Evolutionary conservation across 2,797 vertebrate species (phyloP), one percentile per base, ranked within the genome.

Genomic region (Parauchenoglanis punctatus): DNA sequence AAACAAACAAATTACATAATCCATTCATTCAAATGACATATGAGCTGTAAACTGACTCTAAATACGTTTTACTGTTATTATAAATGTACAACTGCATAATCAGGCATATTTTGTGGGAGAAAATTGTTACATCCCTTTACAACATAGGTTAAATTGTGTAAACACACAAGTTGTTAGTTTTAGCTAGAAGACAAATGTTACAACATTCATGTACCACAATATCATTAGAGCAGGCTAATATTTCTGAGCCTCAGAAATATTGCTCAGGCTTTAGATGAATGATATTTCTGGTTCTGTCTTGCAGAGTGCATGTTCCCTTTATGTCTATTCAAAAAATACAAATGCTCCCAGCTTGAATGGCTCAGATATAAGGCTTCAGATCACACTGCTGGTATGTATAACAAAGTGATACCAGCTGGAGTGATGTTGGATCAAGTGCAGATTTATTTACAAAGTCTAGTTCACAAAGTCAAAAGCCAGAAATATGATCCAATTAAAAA

Each of bases 211-310:
- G 49, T 20, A 56, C 28, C 17, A 31, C 15, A 31, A n/a, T 31
- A 56, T 4, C 17, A 76, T 54, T 78, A 54, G 75, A 3, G 25
- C 7, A 54, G 49, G 28, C 2, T 52, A 54, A 76, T 76, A 76
- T 76, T 52, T 15, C 7, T 17, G 25, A 52, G 73, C 13, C 23
- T n/a, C 13, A 40, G 40, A 13, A 77, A 18, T 77, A 77, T 54
- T 54, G n/a, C 75, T 54, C 75, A 28, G 8, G n/a, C 46, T 54
- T 76, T 76, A 76, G 13, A 76, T 75, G 23, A 44, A 75, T 75
- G 10, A 49, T 17, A 76, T 76, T 28, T 31, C 0, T 52, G 44
- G 23, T 25, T 28, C 23, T 76, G 6, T 3, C 25, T 52, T 28
- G 25, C 2, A 77, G 54, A 28, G 46, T 52, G 15, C n/a, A 54